Conservation (phyloP, 2,113 vertebrate species). For the Machaerirhynchus nigripectus region DNA sequence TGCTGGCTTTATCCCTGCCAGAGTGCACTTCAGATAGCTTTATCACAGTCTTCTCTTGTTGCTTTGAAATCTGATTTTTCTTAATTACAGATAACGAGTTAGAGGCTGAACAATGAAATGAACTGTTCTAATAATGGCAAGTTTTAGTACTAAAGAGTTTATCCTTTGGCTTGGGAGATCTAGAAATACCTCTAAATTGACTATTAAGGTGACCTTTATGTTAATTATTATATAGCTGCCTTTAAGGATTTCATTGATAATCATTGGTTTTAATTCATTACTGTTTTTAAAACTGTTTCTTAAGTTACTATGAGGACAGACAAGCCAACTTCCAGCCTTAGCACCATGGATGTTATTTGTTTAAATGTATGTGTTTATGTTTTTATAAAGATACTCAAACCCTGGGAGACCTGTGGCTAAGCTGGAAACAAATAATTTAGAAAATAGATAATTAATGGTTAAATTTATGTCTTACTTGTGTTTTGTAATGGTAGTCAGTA, state of each 20-base stretch:
- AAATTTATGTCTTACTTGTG: neutral
- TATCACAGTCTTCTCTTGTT: constrained; percentile 59
- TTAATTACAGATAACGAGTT: constrained; percentile 24
- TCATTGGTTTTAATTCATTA: constrained; percentile 27
- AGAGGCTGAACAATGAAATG: neutral
- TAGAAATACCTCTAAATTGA: constrained; percentile 28
- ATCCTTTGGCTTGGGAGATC: neutral
- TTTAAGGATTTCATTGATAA: constrained; percentile 50
- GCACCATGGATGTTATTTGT: constrained; percentile 37
- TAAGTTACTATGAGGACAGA: constrained; percentile 25
- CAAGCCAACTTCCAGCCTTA: constrained; percentile 27
- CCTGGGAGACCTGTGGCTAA: neutral
- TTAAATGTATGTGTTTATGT: constrained; percentile 38
- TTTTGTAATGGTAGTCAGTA: neutral
- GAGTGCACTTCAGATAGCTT: constrained; percentile 55
- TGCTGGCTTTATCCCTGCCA: constrained; percentile 67
- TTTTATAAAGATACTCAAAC: constrained; percentile 36
- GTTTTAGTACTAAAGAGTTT: constrained; percentile 12
- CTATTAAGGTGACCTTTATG: constrained; percentile 25
- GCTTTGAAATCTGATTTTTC: constrained; percentile 68
- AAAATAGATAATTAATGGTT: neutral
- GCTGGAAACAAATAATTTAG: neutral
- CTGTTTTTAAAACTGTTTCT: constrained; percentile 46
- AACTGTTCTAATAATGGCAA: neutral
- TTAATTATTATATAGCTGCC: constrained; percentile 22